phyloP scores from a whole-genome alignment of 2,888 invertebrate species.

The Pollenia griseotomentosa region DNA sequence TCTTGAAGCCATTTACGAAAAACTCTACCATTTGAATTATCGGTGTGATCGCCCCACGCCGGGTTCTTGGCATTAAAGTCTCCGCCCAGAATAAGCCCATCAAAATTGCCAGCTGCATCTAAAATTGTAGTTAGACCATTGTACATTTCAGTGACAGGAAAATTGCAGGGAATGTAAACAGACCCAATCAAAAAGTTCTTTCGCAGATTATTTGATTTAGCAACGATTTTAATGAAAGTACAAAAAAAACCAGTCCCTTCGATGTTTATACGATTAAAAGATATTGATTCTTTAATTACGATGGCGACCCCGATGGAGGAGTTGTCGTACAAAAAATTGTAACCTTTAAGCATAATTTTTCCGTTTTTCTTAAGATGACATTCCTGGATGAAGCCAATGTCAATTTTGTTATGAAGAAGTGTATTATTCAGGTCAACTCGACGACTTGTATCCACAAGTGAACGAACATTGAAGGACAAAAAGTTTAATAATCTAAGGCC shows the following conservation, averaged over 20 bases:
- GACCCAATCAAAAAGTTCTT: constrained; percentile 24
- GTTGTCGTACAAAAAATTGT: constrained; percentile 16
- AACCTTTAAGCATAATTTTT: not conserved
- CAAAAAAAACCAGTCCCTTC: not conserved
- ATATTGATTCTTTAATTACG: constrained; percentile 1
- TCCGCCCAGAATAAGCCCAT: constrained; percentile 23
- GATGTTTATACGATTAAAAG: not conserved
- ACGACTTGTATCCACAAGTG: not conserved
- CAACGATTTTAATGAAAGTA: not conserved
- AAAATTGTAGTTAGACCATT: not conserved
- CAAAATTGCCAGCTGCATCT: not conserved
- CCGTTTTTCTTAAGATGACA: constrained; percentile 10
- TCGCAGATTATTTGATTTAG: not conserved
- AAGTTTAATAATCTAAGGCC: not conserved
- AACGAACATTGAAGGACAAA: not conserved
- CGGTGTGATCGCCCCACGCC: no score
- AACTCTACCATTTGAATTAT: not conserved
- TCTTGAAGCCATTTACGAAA: constrained; percentile 11
- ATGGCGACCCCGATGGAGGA: not conserved
- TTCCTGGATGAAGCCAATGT: constrained; percentile 34
- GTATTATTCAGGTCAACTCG: constrained; percentile 9
- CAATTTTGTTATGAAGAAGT: constrained; percentile 13
- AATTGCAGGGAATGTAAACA: constrained; percentile 20
- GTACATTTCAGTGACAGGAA: not conserved
- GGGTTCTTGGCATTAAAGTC: constrained; percentile 14